Evolutionary conservation across 2,888 invertebrate species (phyloP).

Genomic region (Tetranychus piercei): DNA sequence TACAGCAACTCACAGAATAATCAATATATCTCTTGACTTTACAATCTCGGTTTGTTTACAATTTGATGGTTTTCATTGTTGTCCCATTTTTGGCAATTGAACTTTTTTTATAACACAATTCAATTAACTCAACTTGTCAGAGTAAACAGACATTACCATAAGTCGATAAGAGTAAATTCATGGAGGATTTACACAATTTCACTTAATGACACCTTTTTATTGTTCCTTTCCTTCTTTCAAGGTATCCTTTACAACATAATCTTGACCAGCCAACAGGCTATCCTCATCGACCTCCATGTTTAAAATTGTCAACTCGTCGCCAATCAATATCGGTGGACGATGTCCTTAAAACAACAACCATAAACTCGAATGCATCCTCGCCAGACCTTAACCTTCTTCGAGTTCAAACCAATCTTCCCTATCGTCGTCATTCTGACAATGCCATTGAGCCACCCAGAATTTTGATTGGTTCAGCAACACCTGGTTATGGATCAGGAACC

Average conservation of each 20-base stretch:
- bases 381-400: constrained; percentile 68
- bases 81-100: no score
- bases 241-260: constrained; percentile 10
- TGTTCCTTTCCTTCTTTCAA: neutral
- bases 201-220: neutral
- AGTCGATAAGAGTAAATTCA: no score
- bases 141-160: no score
- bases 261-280: constrained; percentile 25
- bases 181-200: neutral
- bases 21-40: no score
- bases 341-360: constrained; percentile 24
- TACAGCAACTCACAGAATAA: no score
- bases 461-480: constrained; percentile 67
- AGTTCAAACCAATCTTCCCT: constrained; percentile 61
- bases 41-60: no score
- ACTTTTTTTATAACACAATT: no score
- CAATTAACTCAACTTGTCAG: no score
- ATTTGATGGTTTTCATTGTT: no score
- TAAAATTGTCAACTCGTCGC: constrained; percentile 27
- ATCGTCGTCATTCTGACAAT: constrained; percentile 72
- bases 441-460: constrained; percentile 68
- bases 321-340: constrained; percentile 28
- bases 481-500: constrained; percentile 31
- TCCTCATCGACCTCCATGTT: constrained; percentile 28
- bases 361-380: constrained; percentile 7